Conservation (phyloP, 1,140 invertebrate species). For the Atta colombica region DNA sequence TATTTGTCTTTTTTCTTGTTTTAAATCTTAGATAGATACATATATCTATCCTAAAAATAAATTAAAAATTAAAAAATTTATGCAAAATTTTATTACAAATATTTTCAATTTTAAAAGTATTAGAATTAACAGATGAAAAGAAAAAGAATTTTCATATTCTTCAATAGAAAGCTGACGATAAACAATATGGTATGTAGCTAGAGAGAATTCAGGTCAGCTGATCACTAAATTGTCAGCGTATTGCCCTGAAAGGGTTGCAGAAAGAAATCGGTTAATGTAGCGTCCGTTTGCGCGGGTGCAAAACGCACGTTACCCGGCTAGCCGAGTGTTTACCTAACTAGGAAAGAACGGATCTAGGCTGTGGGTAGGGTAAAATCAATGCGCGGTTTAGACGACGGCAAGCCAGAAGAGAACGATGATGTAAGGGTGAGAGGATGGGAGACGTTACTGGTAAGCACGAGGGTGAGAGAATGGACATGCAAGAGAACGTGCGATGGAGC, state of each 20-base stretch:
- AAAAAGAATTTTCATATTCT: neutral
- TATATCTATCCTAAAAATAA: neutral
- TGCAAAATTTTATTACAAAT: neutral
- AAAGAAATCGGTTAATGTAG: slow-evolving; percentile 48
- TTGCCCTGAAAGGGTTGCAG: neutral
- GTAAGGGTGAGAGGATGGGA: slow-evolving; percentile 35
- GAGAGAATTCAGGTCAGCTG: slow-evolving; percentile 11
- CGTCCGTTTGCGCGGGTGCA: slow-evolving; percentile 51
- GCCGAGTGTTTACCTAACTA: slow-evolving; percentile 61
- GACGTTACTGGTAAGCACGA: slow-evolving; percentile 17
- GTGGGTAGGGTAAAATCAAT: slow-evolving; percentile 70
- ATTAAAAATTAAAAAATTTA: neutral
- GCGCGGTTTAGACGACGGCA: slow-evolving; percentile 53
- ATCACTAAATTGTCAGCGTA: slow-evolving; percentile 17
- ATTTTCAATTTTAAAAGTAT: neutral
- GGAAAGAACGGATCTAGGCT: slow-evolving; percentile 40
- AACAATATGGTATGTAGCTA: neutral
- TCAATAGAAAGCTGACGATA: neutral
- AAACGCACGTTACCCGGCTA: slow-evolving; percentile 42
- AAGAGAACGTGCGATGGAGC: slow-evolving; percentile 44
- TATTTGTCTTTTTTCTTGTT: neutral
- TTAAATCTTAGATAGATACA: neutral
- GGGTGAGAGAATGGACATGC: slow-evolving; percentile 21
- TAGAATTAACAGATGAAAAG: neutral
- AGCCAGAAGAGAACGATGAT: slow-evolving; percentile 34